Evolutionary conservation across 1,140 invertebrate genomes (phyloP).

Genomic region (Bombus huntii): DNA sequence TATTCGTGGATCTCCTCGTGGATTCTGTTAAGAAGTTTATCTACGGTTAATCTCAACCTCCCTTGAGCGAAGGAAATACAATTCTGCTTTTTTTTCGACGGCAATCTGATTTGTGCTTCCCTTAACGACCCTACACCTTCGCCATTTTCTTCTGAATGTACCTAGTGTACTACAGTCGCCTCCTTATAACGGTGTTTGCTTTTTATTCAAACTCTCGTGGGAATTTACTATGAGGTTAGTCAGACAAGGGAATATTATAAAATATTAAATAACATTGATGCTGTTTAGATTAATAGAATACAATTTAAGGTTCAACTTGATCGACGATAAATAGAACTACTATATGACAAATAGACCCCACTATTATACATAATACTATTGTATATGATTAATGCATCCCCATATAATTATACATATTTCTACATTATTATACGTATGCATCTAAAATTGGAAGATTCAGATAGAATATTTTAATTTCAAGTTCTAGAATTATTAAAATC

Average conservation of each 20-base stretch:
- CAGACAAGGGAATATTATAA: background rate
- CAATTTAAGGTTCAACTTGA: too few species aligned
- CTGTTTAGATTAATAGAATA: background rate
- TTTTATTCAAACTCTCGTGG: background rate
- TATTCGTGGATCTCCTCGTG: background rate
- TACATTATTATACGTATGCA: too few species aligned
- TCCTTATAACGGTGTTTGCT: background rate
- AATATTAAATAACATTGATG: background rate
- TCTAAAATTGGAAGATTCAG: too few species aligned
- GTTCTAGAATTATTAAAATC: too few species aligned
- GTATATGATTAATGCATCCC: too few species aligned
- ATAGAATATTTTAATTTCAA: too few species aligned
- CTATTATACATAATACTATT: too few species aligned
- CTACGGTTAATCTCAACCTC: background rate
- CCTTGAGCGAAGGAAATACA: too few species aligned
- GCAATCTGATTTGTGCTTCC: background rate
- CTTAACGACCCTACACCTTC: background rate
- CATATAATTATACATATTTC: too few species aligned
- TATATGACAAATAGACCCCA: too few species aligned
- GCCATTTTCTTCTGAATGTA: background rate
- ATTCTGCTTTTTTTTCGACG: background rate
- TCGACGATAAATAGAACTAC: too few species aligned
- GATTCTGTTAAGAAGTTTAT: background rate
- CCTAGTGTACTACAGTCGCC: too few species aligned
- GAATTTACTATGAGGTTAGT: background rate